These are phyloP conservation scores for Podilymbus podiceps DNA, from an alignment of 2,113 vertebrate genomes.

Conservation along the genomic window DNA sequence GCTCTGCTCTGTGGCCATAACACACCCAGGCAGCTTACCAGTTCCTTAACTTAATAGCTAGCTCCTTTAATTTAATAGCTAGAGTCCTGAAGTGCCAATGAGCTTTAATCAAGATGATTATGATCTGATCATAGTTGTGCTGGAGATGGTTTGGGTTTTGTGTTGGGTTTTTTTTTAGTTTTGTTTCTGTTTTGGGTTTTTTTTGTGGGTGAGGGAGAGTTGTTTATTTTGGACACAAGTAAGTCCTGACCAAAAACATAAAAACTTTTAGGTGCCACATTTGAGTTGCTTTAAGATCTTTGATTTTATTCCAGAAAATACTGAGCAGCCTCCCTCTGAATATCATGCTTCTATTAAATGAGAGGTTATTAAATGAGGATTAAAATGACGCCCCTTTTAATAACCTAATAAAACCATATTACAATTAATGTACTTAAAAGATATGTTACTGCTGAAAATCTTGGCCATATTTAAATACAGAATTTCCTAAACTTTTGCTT, in stretches of 20 bases:
- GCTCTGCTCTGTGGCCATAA: background rate
- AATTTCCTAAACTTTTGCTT: background rate
- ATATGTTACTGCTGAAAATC: background rate
- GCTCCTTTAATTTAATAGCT: background rate
- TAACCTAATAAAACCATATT: background rate
- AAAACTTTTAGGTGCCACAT: background rate
- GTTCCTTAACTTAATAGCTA: background rate
- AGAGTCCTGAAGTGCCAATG: background rate
- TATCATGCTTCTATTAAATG: background rate
- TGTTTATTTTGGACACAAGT: constrained; percentile 3
- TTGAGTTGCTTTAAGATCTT: background rate
- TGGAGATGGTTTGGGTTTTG: background rate
- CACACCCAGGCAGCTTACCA: background rate
- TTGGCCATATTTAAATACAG: background rate
- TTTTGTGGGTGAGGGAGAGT: background rate
- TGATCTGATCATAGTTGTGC: background rate
- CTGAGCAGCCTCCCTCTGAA: background rate
- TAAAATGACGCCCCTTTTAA: background rate
- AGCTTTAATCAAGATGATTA: background rate
- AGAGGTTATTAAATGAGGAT: constrained; percentile 1
- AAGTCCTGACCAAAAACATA: background rate
- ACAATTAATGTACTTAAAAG: background rate
- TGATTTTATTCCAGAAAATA: constrained; percentile 8
- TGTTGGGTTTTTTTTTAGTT: no score
- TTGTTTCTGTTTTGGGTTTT: background rate